Percentiles rank a stretch among this genome's conserved stretches.
phyloP scores from a whole-genome alignment of 53 echinoderm and acorn worm genomes.

The Holothuria scabra region DNA sequence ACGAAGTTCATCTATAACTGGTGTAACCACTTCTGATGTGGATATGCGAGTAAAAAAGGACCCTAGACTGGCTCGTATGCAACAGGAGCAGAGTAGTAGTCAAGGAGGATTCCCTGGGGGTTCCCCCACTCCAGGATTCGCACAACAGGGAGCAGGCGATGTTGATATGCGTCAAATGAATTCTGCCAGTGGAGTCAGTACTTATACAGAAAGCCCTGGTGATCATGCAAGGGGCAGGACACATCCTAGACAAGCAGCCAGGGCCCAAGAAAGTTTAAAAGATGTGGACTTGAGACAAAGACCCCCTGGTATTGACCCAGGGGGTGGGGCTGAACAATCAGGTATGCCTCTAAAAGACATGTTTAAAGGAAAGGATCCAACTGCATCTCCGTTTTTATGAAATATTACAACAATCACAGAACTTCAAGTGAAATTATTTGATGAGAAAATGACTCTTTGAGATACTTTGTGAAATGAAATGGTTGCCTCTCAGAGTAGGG shows the following conservation, averaged over 20 bases:
- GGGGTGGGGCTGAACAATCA: constrained; percentile 54
- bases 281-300: constrained; percentile 45
- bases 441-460: background rate
- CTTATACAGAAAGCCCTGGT: constrained; percentile 47
- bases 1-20: background rate
- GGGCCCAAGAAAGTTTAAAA: constrained; percentile 25
- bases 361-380: constrained; percentile 95
- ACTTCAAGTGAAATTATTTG: background rate
- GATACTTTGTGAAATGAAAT: no score
- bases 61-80: constrained; percentile 60
- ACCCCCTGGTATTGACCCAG: constrained; percentile 26
- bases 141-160: constrained; percentile 23
- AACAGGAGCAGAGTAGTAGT: constrained; percentile 19
- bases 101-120: constrained; percentile 16
- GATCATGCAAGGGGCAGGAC: constrained; percentile 15
- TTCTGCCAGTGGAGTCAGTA: constrained; percentile 20
- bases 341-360: constrained; percentile 92
- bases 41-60: constrained; percentile 48
- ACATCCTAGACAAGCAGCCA: constrained; percentile 53
- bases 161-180: constrained; percentile 57
- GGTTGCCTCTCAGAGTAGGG: no score
- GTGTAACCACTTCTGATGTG: constrained; percentile 13
- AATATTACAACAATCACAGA: background rate
- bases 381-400: constrained; percentile 93
- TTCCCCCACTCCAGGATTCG: constrained; percentile 7